Evolutionary conservation across 2,113 vertebrate genomes (phyloP), one percentile per base, ranked within the genome.

Genomic region (Orientallactaga bullata): DNA sequence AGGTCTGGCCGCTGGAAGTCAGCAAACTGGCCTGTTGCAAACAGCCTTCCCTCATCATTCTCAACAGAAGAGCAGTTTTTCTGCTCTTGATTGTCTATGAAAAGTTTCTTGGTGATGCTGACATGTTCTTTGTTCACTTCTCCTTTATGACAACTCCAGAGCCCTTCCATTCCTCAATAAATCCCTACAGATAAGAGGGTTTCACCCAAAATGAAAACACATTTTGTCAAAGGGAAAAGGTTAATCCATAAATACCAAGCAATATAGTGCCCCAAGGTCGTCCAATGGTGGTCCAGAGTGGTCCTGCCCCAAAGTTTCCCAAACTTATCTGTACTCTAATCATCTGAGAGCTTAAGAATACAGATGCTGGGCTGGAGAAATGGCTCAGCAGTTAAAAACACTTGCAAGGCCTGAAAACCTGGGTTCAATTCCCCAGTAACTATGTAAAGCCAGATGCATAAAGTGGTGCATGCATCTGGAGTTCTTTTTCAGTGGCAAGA

Each of bases 101-200:
- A 72, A 72, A 30, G 37, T 32, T 60, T 26, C 65, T 12, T 69
- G 61, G 76, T 26, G 26, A 80, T 93, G 72, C 37, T 51, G 74
- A 79, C n/a, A 18, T 84, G 66, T 58, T 66, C 66, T 69, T 28
- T 16, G 63, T 7, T 78, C 73, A 85, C 21, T 68, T 86, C 61
- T 84, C 69, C 89, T 91, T 91, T 76, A 78, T 93, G 80, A 92
- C 60, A 86, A 55, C 39, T 86, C 93, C 35, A 86, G 76, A 84
- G 60, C 30, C 80, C 69, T 80, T 61, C 55, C 24, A 80, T 76
- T 85, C 77, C 68, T 65, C 24, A 83, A 78, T 63, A 90, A 94
- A 61, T 16, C 58, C 58, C 89, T 87, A 68, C 73, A 73, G 76
- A 71, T 17, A 71, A 90, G 47, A 71, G n/a, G n/a, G n/a, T n/a